Evolutionary conservation across 2,888 invertebrate genomes (phyloP), one percentile per base, ranked within the genome.

Genomic region (Dugesia japonica): DNA sequence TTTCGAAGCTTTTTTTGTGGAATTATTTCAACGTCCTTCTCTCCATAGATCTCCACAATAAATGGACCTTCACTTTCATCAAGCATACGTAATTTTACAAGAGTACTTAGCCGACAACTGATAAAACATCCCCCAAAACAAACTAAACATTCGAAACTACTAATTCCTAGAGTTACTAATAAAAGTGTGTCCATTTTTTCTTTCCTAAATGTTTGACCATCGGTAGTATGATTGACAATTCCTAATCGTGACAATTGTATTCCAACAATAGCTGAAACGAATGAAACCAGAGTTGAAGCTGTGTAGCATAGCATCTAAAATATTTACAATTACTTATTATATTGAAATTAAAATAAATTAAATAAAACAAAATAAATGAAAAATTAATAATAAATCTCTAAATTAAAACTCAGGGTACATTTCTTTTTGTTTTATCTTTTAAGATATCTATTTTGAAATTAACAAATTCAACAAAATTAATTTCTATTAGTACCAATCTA

Each of bases 171-270:
- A 0, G 84, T 84, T 1, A 83, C 80, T 28, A 84, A 81, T 71
- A 85, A 82, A 26, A 84, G 80, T 1, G 81, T 79, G 80, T 84
- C 84, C 79, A 83, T 82, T 33, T 82, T 80, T 78, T 84, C 83
- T 79, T 85, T 84, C 80, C 83, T 82, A 79, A 82, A 84, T 13
- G 83, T 84, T 74, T 83, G 81, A 23, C 85, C 85, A 78, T 85
- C 84, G 0, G 84, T 83, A 17, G 84, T 84, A 79, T 84, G 83
- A 79, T 84, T 84, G 28, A 85, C 83, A 71, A 85, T 81, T 1
- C 85, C 85, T n/a, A 84, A 82, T n/a, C 85, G 80, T 73, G 85
- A 81, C 72, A 85, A 81, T 79, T 85, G 85, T 72, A 85, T 85
- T 79, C 83, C 84, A 76, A 85, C 84, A 27, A 84, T 82, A 0